phyloP scores from a whole-genome alignment of 2,797 vertebrate genomes.

The Lithobates pipiens region DNA sequence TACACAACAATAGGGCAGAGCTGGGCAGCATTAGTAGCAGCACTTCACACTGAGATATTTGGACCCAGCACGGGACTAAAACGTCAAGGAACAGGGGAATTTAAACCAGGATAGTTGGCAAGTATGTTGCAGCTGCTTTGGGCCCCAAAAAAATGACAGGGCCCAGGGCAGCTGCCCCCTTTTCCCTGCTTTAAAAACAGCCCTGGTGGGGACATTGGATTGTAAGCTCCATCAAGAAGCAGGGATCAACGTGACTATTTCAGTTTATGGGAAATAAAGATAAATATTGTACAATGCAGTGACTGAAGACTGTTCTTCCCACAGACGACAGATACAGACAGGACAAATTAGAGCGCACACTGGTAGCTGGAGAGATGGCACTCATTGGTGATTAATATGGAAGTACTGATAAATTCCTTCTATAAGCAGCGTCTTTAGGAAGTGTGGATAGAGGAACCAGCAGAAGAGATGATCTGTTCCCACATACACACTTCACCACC shows the following conservation, averaged over 20 bases:
- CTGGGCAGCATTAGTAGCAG: no score
- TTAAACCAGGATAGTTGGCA: no score
- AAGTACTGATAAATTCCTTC: constrained; percentile 45
- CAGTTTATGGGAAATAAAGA: background rate
- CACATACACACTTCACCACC: constrained; percentile 42
- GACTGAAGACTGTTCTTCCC: constrained; percentile 10
- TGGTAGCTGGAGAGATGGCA: constrained; percentile 21
- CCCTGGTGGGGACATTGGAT: no score
- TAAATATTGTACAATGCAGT: background rate
- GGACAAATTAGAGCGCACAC: constrained; percentile 1
- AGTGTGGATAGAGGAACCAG: constrained; percentile 2
- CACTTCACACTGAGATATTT: no score
- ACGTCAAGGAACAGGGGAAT: no score
- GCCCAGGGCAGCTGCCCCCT: no score
- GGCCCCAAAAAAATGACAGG: no score
- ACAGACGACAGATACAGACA: constrained; percentile 34
- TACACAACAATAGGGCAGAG: no score
- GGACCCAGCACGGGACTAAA: no score
- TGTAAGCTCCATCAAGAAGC: background rate
- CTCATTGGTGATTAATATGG: background rate
- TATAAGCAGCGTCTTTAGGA: background rate
- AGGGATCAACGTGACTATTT: background rate
- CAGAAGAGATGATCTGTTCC: constrained; percentile 33
- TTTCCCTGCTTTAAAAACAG: no score
- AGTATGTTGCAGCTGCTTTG: no score